A percentile compares a stretch with the other conserved stretches of the same genome.
phyloP scores from a whole-genome alignment of 2,888 invertebrate species.

The Anoplius nigerrimus region DNA sequence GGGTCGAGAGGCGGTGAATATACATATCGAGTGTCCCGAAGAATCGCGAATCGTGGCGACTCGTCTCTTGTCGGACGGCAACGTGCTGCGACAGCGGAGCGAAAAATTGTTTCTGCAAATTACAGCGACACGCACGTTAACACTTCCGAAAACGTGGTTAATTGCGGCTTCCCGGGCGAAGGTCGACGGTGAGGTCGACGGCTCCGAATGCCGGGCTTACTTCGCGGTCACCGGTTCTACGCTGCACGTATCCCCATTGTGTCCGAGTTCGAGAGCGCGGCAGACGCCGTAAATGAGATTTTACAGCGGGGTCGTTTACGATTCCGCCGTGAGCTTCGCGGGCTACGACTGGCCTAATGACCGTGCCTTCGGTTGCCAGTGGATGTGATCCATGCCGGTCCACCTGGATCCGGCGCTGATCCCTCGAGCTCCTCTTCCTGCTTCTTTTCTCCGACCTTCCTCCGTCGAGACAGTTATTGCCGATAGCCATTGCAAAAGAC shows the following conservation, averaged over 20 bases:
- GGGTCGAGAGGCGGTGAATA: no score
- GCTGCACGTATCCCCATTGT: not conserved
- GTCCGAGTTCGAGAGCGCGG: not conserved
- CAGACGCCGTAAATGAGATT: conserved; percentile 23
- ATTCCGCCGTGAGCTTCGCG: conserved; percentile 6
- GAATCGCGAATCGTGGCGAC: no score
- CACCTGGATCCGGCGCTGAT: conserved; percentile 10
- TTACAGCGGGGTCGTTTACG: conserved; percentile 22
- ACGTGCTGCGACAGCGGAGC: no score
- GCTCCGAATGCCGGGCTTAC: not conserved
- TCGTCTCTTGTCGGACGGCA: no score
- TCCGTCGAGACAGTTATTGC: conserved; percentile 30
- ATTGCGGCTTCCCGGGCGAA: no score
- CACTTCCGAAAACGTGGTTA: no score
- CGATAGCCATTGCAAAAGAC: conserved; percentile 33
- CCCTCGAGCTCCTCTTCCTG: conserved; percentile 12
- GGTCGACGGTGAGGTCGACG: no score
- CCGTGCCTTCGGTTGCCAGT: conserved; percentile 8
- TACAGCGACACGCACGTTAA: no score
- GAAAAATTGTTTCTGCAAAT: no score
- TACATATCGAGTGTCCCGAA: conserved; percentile 17
- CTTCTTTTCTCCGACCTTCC: conserved; percentile 19
- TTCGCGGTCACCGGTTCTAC: not conserved
- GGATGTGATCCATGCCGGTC: conserved; percentile 10
- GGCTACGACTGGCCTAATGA: conserved; percentile 20